Evolutionary conservation across 2,113 vertebrate species (phyloP), one percentile per base, ranked within the genome.

Genomic region (Thalassoma bifasciatum): DNA sequence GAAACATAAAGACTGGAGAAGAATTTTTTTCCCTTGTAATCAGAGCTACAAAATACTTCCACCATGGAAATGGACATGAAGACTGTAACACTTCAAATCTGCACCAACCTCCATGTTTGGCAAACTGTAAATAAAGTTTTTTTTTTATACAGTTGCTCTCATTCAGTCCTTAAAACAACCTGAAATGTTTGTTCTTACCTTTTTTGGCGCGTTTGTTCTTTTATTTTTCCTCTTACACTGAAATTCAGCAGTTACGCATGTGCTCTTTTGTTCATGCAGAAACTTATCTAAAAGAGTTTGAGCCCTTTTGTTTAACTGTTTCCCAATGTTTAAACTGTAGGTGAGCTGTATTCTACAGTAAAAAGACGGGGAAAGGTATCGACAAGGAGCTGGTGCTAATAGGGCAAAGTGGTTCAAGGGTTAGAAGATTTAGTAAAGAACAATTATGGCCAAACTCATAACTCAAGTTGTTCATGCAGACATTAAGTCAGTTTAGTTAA

Each of bases 41-140:
- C 2, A n/a, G 34, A 38, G 47, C 65, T 64, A 61, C 0, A 19
- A 40, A 64, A 61, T 26, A 10, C 34, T 75, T 73, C 24, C 46
- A 72, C 23, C 4, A 52, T 54, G 26, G 58, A 81, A 47, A 66
- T 71, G 34, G 56, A 78, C 63, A 34, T 16, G 34, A 66, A 66
- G 50, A 76, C 56, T 66, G 66, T 66, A 42, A 75, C 26, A 4
- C 49, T 59, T 22, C 36, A 40, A 42, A 74, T 67, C 23, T 49
- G 1, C 16, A 67, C 51, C 66, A 57, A 11, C 14, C 8, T 49
- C 47, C 30, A 75, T 66, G 30, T 83, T 38, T 77, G 58, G 22
- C 38, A 81, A 72, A 79, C 30, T 93, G 92, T 94, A 93, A 93
- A 93, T 93, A 94, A 91, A 92, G 16, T 59, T 65, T 61, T 87